A percentile compares a stretch with the other conserved stretches of the same genome.
These are phyloP conservation scores for Abramis brama DNA, from an alignment of 2,113 vertebrate species.

Conservation along the genomic window DNA sequence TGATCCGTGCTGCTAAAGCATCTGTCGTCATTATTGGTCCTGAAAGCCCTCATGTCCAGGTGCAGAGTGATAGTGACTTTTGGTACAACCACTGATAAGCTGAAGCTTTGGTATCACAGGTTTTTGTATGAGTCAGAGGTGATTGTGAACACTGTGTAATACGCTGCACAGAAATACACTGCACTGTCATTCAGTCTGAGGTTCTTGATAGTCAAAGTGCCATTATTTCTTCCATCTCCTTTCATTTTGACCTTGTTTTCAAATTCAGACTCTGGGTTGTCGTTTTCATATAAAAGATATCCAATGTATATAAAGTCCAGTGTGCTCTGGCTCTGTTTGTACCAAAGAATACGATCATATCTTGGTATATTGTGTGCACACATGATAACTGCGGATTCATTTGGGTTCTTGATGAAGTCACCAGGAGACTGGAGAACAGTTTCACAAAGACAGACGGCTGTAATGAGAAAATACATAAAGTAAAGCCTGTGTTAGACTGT, in stretches of 20 bases:
- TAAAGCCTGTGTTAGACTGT: too few species aligned
- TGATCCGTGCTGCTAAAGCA: too few species aligned
- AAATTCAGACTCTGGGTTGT: neutral
- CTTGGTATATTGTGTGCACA: conserved; percentile 24
- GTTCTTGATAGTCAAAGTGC: neutral
- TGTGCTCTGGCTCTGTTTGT: neutral
- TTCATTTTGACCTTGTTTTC: neutral
- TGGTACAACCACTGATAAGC: too few species aligned
- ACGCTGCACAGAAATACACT: conserved; percentile 38
- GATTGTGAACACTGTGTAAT: conserved; percentile 9
- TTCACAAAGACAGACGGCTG: neutral
- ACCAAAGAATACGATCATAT: conserved; percentile 53
- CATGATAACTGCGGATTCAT: conserved; percentile 20
- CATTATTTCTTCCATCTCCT: neutral
- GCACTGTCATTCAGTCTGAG: neutral
- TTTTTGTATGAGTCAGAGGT: conserved; percentile 12
- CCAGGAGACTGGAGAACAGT: conserved; percentile 38
- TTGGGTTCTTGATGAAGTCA: neutral
- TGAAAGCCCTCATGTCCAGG: too few species aligned
- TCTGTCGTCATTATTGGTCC: too few species aligned
- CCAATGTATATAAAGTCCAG: neutral
- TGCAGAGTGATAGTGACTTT: too few species aligned
- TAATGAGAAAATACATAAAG: neutral
- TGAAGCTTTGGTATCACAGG: too few species aligned
- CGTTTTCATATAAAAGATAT: neutral